A percentile compares a stretch with the other conserved stretches of the same genome.
Evolutionary conservation across 2,888 invertebrate genomes (phyloP).

Genomic region (Pachydiplax longipennis): DNA sequence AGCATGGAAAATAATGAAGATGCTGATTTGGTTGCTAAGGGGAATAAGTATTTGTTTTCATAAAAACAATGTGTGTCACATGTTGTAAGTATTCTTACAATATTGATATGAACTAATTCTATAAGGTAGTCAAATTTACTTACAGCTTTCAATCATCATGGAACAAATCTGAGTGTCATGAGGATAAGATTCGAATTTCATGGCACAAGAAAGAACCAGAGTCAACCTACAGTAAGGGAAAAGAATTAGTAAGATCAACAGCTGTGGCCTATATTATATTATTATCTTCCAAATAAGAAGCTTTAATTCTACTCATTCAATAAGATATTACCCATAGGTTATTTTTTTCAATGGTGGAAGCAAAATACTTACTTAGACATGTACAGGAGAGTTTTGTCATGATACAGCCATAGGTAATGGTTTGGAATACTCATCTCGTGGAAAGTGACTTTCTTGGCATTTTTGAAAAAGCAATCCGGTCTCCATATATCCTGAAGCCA

Average conservation of each 20-base stretch:
- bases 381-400: conserved; percentile 88
- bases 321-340: not conserved
- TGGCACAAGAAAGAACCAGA: conserved; percentile 88
- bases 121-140: conserved; percentile 60
- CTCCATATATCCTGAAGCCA: conserved; percentile 92
- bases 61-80: too few species aligned
- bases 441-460: conserved; percentile 90
- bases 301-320: not conserved
- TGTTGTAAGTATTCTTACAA: too few species aligned
- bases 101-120: too few species aligned
- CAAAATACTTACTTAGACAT: conserved; percentile 81
- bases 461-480: conserved; percentile 93
- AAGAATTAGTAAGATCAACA: not conserved
- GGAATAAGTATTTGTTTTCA: too few species aligned
- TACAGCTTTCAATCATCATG: conserved; percentile 94
- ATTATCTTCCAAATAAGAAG: too few species aligned
- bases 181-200: conserved; percentile 93
- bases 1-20: too few species aligned
- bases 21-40: too few species aligned
- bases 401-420: conserved; percentile 90
- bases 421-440: conserved; percentile 96
- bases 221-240: conserved; percentile 70
- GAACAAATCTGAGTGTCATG: conserved; percentile 93
- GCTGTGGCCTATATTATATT: too few species aligned
- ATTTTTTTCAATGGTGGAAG: conserved; percentile 53